A percentile compares a stretch with the other conserved stretches of the same genome.
Conservation (phyloP, 1,140 invertebrate genomes). For the Akabosia matsudoensis region DNA sequence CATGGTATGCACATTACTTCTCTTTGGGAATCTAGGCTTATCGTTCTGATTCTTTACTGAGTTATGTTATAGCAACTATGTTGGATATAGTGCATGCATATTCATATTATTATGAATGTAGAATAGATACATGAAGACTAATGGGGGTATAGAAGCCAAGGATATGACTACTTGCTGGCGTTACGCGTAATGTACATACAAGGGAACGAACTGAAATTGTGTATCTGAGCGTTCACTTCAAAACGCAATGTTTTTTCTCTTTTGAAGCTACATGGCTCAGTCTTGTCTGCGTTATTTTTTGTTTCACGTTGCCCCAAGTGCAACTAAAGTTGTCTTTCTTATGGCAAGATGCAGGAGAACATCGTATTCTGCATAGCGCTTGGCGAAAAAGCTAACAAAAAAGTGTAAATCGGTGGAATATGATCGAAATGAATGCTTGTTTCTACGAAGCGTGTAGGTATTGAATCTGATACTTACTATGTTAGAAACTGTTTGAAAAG, state of each 20-base stretch:
- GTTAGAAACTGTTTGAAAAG: no score
- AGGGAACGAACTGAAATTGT: not conserved
- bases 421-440: no score
- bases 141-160: constrained; percentile 15
- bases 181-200: constrained; percentile 7
- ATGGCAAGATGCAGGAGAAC: not conserved
- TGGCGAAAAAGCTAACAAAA: no score
- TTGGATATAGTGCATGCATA: not conserved
- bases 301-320: not conserved
- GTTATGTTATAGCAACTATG: not conserved
- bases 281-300: not conserved
- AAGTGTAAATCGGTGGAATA: no score
- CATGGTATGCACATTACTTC: not conserved
- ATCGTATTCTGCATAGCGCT: no score
- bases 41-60: not conserved
- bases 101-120: not conserved
- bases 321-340: not conserved
- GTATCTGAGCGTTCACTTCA: not conserved
- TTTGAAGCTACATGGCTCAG: no score
- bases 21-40: not conserved
- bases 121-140: not conserved
- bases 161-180: not conserved
- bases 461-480: no score
- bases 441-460: no score
- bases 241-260: not conserved